phyloP scores from a whole-genome alignment of 1,140 invertebrate species.

The Triops cancriformis region DNA sequence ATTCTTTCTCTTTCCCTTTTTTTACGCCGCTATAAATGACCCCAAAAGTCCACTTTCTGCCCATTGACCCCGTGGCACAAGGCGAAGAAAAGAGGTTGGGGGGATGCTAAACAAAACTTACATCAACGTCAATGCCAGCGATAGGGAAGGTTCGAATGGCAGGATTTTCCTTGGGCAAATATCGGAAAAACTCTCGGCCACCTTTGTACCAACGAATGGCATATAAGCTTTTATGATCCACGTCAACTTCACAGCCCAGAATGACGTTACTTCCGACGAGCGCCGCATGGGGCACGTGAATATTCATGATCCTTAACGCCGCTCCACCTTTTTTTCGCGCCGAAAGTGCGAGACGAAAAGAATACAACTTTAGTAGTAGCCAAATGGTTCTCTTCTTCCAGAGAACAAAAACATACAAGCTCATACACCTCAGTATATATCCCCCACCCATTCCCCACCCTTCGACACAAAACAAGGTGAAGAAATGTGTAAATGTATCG shows the following conservation, averaged over 20 bases:
- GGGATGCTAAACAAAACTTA: conserved; percentile 30
- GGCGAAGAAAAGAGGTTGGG: background rate
- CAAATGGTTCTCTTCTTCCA: background rate
- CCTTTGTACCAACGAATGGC: conserved; percentile 61
- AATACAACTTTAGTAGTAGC: background rate
- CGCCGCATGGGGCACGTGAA: conserved; percentile 7
- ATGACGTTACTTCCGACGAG: conserved; percentile 7
- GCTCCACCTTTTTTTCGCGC: background rate
- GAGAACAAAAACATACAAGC: too few species aligned
- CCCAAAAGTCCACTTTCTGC: conserved; percentile 4
- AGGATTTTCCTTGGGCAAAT: conserved; percentile 42
- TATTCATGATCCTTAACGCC: conserved; percentile 9
- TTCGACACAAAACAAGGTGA: background rate
- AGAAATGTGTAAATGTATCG: background rate
- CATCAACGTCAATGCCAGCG: conserved; percentile 37
- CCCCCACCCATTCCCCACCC: background rate
- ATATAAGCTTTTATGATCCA: conserved; percentile 40
- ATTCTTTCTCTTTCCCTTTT: background rate
- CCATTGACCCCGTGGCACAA: background rate
- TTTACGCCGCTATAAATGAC: background rate
- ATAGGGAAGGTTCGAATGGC: conserved; percentile 36
- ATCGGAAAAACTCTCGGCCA: conserved; percentile 51
- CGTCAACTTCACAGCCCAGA: background rate
- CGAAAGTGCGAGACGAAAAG: background rate
- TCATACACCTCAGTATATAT: too few species aligned